Conservation (phyloP, 2,113 vertebrate species). For the Sturnira hondurensis region DNA sequence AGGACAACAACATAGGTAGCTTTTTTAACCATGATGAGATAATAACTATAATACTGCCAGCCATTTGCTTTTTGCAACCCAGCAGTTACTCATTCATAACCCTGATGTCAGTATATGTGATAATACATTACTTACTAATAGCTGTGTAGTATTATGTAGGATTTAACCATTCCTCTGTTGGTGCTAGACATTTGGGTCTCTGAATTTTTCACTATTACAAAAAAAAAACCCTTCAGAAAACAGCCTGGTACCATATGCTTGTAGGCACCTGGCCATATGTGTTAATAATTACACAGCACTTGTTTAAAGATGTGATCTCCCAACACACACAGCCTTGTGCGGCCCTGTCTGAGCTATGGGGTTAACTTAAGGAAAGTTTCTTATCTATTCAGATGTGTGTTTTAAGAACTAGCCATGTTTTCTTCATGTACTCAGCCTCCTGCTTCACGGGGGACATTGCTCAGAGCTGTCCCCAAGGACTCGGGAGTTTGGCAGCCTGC, state of each 20-base stretch:
- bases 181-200: not conserved
- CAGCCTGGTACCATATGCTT: not conserved
- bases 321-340: accelerated
- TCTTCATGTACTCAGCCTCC: not conserved
- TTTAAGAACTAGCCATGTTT: not conserved
- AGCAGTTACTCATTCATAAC: not conserved
- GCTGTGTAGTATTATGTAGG: not conserved
- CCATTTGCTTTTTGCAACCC: not conserved
- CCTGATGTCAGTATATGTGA: not conserved
- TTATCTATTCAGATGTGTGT: not conserved
- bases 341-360: not conserved
- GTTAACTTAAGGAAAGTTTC: not conserved
- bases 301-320: not conserved
- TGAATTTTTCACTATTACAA: not conserved
- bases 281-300: slow-evolving; percentile 20
- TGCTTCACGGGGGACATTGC: not conserved
- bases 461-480: not conserved
- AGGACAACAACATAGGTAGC: not conserved
- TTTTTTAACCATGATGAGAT: not conserved
- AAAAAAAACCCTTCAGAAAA: not conserved
- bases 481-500: no score
- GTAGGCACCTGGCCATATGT: not conserved
- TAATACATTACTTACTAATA: not conserved
- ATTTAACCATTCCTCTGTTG: not conserved
- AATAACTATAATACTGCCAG: not conserved